phyloP scores from a whole-genome alignment of 2,888 invertebrate species.

The Sericinus montela region DNA sequence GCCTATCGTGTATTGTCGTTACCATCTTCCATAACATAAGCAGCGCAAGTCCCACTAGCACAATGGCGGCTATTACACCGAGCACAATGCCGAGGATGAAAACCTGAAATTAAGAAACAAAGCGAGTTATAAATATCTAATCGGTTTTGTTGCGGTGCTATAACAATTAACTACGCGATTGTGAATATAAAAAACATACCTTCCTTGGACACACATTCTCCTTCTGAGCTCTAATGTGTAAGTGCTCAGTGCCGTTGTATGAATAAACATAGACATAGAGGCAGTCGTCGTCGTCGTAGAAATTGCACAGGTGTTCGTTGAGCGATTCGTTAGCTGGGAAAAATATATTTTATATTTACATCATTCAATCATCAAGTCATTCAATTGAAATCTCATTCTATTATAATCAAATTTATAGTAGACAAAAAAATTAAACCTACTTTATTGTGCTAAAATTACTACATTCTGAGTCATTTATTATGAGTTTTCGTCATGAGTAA shows the following conservation, averaged over 20 bases:
- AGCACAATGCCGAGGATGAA: constrained; percentile 92
- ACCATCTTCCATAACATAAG: constrained; percentile 97
- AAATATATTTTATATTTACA: constrained; percentile 18
- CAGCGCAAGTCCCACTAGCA: constrained; percentile 94
- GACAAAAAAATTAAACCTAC: too few species aligned
- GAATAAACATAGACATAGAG: constrained; percentile 93
- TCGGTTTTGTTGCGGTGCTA: too few species aligned
- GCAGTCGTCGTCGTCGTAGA: constrained; percentile 94
- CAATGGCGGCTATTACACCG: constrained; percentile 97
- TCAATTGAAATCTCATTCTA: too few species aligned
- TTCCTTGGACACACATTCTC: constrained; percentile 92
- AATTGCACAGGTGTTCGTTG: constrained; percentile 89
- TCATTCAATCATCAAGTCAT: too few species aligned
- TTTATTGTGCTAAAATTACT: too few species aligned
- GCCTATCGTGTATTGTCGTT: constrained; percentile 96
- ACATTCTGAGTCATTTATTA: too few species aligned
- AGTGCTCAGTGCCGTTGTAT: constrained; percentile 83
- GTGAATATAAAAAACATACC: constrained; percentile 46
- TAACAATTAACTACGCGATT: too few species aligned
- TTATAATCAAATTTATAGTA: too few species aligned
- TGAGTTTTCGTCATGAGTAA: too few species aligned
- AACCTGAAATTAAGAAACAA: constrained; percentile 68
- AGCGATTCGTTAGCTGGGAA: constrained; percentile 84
- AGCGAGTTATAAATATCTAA: too few species aligned
- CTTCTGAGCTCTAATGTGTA: constrained; percentile 87